These are phyloP conservation scores for Pteruthius melanotis DNA, from an alignment of 2,113 vertebrate genomes.

Conservation along the genomic window DNA sequence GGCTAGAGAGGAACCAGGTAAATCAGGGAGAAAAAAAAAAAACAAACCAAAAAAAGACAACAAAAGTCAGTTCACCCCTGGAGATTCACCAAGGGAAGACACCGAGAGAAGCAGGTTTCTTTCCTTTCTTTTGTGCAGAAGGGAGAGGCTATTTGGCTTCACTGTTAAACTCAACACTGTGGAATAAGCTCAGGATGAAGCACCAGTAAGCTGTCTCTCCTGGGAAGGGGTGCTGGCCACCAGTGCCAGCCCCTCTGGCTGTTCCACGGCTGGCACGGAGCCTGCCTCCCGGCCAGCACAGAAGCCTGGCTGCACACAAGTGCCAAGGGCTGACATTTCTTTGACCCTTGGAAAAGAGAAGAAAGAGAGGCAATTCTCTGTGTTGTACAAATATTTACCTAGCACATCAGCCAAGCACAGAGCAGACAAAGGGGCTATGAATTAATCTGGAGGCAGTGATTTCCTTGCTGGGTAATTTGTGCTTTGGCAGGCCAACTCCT, in stretches of 20 bases:
- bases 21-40: not conserved
- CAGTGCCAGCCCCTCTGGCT: not conserved
- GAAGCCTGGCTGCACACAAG: not conserved
- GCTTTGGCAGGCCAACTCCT: not conserved
- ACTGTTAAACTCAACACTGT: not conserved
- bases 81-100: not conserved
- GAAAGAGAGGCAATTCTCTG: not conserved
- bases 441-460: not conserved
- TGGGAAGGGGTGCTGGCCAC: not conserved
- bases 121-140: not conserved
- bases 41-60: not conserved
- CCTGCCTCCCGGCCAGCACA: not conserved
- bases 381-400: constrained; percentile 49
- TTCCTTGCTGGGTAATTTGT: not conserved
- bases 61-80: not conserved
- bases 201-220: not conserved
- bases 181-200: not conserved
- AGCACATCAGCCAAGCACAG: not conserved
- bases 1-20: not conserved
- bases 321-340: not conserved
- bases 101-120: not conserved
- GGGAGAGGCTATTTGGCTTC: not conserved
- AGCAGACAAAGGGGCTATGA: not conserved
- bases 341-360: constrained; percentile 23
- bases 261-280: not conserved